These are phyloP conservation scores for Enchytraeus crypticus DNA, from an alignment of 2,888 invertebrate species.

Conservation along the genomic window DNA sequence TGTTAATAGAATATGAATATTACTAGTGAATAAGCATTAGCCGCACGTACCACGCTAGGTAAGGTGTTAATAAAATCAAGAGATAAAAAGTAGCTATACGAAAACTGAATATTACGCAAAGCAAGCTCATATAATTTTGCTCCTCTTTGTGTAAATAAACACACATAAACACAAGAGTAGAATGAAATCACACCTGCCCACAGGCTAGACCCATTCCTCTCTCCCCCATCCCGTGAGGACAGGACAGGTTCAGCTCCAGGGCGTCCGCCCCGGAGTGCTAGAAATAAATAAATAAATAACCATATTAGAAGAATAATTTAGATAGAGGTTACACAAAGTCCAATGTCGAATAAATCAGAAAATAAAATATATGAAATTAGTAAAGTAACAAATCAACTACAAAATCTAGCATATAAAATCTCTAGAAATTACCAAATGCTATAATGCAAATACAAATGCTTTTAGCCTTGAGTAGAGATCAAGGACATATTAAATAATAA, in stretches of 20 bases:
- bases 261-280: slow-evolving; percentile 77
- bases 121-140: too few relatives aligned
- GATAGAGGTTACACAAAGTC: background rate
- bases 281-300: slow-evolving; percentile 27
- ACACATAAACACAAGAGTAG: background rate
- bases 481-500: background rate
- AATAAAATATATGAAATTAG: too few relatives aligned
- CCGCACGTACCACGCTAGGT: background rate
- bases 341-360: background rate
- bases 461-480: background rate
- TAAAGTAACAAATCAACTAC: too few relatives aligned
- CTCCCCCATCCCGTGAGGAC: slow-evolving; percentile 98
- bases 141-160: too few relatives aligned
- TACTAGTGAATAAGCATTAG: too few relatives aligned
- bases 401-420: too few relatives aligned
- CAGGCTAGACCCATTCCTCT: slow-evolving; percentile 97
- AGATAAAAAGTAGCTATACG: background rate
- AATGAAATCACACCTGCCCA: slow-evolving; percentile 60
- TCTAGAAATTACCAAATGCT: too few relatives aligned
- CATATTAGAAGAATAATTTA: background rate
- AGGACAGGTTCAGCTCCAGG: slow-evolving; percentile 87
- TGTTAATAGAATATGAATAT: too few relatives aligned
- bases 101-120: background rate
- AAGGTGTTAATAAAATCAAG: background rate
- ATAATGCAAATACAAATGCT: background rate